These are phyloP conservation scores for Agapornis roseicollis DNA, from an alignment of 2,113 vertebrate species.

Conservation along the genomic window DNA sequence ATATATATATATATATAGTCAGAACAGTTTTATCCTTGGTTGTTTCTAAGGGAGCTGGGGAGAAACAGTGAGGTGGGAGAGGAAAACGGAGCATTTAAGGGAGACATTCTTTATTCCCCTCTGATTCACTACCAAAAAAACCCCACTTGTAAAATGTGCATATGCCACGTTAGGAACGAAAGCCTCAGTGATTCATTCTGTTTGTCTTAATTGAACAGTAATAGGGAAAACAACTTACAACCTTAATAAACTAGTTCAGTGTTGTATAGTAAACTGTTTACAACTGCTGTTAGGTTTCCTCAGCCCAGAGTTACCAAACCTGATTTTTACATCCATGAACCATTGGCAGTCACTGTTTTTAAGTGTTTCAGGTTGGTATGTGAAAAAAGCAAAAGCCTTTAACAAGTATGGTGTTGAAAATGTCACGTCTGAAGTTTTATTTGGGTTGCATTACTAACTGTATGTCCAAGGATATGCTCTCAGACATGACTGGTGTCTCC, in stretches of 20 bases:
- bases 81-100: neutral
- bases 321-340: neutral
- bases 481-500: neutral
- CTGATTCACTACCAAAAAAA: neutral
- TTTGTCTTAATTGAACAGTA: neutral
- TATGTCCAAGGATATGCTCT: accelerated
- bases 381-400: neutral
- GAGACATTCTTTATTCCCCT: neutral
- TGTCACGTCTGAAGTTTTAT: neutral
- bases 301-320: neutral
- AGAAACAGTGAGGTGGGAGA: neutral
- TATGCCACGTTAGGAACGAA: neutral
- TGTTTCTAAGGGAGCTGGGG: neutral
- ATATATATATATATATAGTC: neutral
- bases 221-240: neutral
- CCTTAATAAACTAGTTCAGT: neutral
- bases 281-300: neutral
- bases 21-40: neutral
- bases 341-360: accelerated
- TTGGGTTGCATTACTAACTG: neutral
- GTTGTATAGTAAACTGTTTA: neutral
- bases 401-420: neutral
- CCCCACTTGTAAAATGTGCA: neutral
- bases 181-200: neutral
- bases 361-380: neutral